Base-by-base conservation (phyloP, 2,888 invertebrate genomes). In the Dicranocentrus wangi region DNA sequence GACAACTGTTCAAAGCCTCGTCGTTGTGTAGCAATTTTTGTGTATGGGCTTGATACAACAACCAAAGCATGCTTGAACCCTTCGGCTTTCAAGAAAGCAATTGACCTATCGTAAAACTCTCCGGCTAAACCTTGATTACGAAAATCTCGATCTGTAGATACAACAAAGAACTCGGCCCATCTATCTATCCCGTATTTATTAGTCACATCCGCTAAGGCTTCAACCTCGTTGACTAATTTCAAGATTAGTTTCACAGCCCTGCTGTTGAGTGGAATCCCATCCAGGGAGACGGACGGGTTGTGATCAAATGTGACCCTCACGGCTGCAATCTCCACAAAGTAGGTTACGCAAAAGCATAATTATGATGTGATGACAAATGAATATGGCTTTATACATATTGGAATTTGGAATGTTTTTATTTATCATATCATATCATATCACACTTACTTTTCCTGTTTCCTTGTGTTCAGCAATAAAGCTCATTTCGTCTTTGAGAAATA, bases 251-350 rank as follows among this genome's bases (percentile, higher is more conserved):
- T 39, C 1, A 43, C 82, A 23, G 17, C 5, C 21, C 69, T 27
- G 1, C 79, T 27, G 0, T 51, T 23, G 3, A 82, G 3, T 13
- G 68, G 17, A 17, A 65, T n/a, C 13, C 32, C 17, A n/a, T 69
- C 63, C 55, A 42, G 58, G 21, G 72, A 61, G 15, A 23, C 28
- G 19, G 51, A 71, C 17, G 75, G 75, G 1, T 58, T 79, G 21
- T 73, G 81, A 17, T 80, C 55, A 51, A 71, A 66, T 25, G 83
- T 83, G 19, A 83, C 51, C 2, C 83, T 51, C 0, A 72, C 79
- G 1, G 47, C 81, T 25, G 83, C 83, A 72, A 83, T 63, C 83
- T 83, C n/a, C n/a, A n/a, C n/a, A n/a, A n/a, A n/a, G n/a, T n/a
- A n/a, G n/a, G n/a, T n/a, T n/a, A n/a, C n/a, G n/a, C n/a, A n/a